These are phyloP conservation scores for Venturia canescens DNA, from an alignment of 1,140 invertebrate genomes.

Conservation along the genomic window DNA sequence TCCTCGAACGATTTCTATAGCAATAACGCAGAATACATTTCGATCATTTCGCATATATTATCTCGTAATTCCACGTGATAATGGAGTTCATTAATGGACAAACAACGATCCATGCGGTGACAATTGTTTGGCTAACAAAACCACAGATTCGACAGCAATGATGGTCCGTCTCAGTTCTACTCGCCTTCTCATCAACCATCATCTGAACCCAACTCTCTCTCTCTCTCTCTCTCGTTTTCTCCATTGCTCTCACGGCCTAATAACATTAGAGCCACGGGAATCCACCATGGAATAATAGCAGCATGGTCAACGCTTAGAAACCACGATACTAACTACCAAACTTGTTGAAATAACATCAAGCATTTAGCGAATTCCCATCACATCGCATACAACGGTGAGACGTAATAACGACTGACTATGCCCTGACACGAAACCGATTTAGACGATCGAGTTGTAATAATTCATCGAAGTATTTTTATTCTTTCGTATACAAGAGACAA, in stretches of 20 bases:
- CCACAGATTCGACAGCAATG: neutral
- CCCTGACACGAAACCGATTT: neutral
- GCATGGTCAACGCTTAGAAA: neutral
- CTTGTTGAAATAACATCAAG: slow-evolving; percentile 8
- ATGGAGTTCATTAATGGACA: slow-evolving; percentile 21
- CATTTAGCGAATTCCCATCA: neutral
- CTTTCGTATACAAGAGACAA: too few species aligned
- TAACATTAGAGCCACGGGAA: neutral
- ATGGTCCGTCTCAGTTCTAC: neutral
- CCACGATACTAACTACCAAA: slow-evolving; percentile 13
- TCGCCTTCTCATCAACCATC: slow-evolving; percentile 40
- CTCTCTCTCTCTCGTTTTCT: slow-evolving; percentile 41
- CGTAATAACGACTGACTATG: neutral
- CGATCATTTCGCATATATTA: neutral
- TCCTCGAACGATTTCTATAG: neutral
- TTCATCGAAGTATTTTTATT: too few species aligned
- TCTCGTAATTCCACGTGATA: neutral
- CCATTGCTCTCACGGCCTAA: slow-evolving; percentile 20
- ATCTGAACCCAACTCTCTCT: slow-evolving; percentile 46
- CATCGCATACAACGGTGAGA: neutral
- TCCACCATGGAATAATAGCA: slow-evolving; percentile 7
- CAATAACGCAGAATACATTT: neutral
- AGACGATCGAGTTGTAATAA: too few species aligned
- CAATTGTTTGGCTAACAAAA: neutral
- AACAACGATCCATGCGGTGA: neutral